phyloP scores from a whole-genome alignment of 2,888 invertebrate species.

The Orthonychiurus folsomi region DNA sequence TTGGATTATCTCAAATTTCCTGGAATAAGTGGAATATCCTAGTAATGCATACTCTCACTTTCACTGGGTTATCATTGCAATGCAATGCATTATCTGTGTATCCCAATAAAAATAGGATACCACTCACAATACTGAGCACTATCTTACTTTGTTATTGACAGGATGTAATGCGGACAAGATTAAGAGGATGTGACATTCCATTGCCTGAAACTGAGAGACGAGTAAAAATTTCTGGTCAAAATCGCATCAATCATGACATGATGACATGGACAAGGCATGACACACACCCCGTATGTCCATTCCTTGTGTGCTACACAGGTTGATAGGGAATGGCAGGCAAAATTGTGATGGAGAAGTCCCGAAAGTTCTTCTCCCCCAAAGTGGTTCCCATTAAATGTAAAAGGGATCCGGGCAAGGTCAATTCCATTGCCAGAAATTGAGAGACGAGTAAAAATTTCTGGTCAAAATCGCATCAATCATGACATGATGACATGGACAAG shows the following conservation, averaged over 20 bases:
- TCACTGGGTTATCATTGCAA: too few relatives aligned
- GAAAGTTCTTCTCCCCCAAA: constrained; percentile 23
- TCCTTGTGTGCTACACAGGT: constrained; percentile 11
- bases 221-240: constrained; percentile 3
- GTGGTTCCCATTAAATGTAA: constrained; percentile 32
- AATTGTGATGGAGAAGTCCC: constrained; percentile 33
- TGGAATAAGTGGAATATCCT: too few relatives aligned
- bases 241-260: constrained; percentile 11
- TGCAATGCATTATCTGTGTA: too few relatives aligned
- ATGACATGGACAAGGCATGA: not conserved
- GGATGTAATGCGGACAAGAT: not conserved
- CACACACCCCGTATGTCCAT: not conserved
- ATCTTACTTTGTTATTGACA: too few relatives aligned
- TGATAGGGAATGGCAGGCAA: constrained; percentile 30
- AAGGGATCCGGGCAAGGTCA: constrained; percentile 20
- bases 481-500: not conserved
- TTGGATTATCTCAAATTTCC: too few relatives aligned
- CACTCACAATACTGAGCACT: not conserved
- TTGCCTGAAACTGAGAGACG: not conserved
- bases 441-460: not conserved
- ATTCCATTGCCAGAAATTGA: not conserved
- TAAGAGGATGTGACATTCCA: not conserved
- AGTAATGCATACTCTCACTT: too few relatives aligned
- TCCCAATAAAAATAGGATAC: too few relatives aligned
- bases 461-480: constrained; percentile 9